Evolutionary conservation across 2,113 vertebrate genomes (phyloP).

Genomic region (Datnioides undecimradiatus): DNA sequence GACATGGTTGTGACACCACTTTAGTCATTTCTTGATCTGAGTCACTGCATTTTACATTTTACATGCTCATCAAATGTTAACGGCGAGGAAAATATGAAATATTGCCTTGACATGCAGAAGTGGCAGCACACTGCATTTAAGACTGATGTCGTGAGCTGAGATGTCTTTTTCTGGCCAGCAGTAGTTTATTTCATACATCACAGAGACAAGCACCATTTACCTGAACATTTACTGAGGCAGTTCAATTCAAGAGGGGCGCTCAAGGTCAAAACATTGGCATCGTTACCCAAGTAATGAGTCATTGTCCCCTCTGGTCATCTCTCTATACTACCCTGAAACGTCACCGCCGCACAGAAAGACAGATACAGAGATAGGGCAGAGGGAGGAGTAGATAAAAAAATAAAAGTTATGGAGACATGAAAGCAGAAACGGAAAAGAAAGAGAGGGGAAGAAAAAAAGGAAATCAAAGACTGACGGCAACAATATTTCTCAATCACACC

Average conservation of each 20-base stretch:
- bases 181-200: conserved; percentile 77
- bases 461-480: conserved; percentile 35
- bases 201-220: conserved; percentile 79
- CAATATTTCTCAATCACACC: conserved; percentile 45
- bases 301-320: conserved; percentile 74
- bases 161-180: conserved; percentile 67
- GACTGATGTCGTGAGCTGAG: conserved; percentile 68
- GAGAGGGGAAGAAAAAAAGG: not conserved
- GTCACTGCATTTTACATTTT: conserved; percentile 67
- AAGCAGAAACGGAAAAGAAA: conserved; percentile 4
- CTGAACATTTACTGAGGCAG: conserved; percentile 77
- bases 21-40: conserved; percentile 60
- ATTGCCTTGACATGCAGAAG: conserved; percentile 38
- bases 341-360: not conserved
- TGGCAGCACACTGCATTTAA: conserved; percentile 54
- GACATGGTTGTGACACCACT: conserved; percentile 44
- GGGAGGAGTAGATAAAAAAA: not conserved
- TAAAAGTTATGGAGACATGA: not conserved
- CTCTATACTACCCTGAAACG: conserved; percentile 29
- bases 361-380: not conserved
- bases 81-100: conserved; percentile 53
- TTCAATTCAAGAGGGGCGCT: conserved; percentile 59
- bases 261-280: conserved; percentile 74
- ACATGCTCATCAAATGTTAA: conserved; percentile 67
- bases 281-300: conserved; percentile 77